Evolutionary conservation across 2,113 vertebrate genomes (phyloP).

Genomic region (Microcebus jonahi): DNA sequence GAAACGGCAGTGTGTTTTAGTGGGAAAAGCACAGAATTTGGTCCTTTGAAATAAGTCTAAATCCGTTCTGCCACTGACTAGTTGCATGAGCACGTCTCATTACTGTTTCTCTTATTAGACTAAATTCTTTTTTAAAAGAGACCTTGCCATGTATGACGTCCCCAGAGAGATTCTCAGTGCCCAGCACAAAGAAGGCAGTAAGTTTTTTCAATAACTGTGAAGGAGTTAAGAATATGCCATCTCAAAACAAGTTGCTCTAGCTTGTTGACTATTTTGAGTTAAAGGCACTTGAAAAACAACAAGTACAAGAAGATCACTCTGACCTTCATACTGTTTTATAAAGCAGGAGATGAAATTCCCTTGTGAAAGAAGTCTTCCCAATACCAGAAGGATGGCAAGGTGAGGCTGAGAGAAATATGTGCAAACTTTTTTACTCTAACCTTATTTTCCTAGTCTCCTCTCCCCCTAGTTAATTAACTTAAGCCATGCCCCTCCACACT

Average conservation of each 20-base stretch:
- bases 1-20: background rate
- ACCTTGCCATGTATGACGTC: background rate
- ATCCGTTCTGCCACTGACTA: background rate
- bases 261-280: background rate
- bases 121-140: background rate
- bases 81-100: background rate
- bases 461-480: background rate
- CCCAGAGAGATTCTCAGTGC: background rate
- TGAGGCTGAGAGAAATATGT: background rate
- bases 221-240: background rate
- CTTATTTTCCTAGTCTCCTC: background rate
- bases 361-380: background rate
- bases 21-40: background rate
- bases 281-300: background rate
- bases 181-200: background rate
- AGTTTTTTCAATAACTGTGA: background rate
- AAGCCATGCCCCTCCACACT: too few species aligned
- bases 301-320: background rate
- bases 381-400: background rate
- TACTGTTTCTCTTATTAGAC: background rate
- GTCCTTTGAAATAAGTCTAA: background rate
- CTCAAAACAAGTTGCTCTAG: background rate
- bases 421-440: background rate
- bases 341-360: background rate
- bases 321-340: background rate